Evolutionary conservation across 2,888 invertebrate genomes (phyloP).

Genomic region (Caenorhabditis parvicauda): DNA sequence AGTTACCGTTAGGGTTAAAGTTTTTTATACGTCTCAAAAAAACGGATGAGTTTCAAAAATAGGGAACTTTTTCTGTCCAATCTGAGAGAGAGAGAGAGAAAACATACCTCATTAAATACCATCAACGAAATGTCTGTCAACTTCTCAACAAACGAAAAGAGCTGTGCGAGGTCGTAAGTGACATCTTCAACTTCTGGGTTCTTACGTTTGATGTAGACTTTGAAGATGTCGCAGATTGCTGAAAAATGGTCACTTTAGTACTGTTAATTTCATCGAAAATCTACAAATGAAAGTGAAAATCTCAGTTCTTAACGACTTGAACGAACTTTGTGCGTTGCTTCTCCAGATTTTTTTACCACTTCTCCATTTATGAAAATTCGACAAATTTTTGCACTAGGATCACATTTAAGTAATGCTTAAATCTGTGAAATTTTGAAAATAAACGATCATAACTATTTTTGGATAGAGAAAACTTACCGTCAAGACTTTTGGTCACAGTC

Average conservation of each 20-base stretch:
- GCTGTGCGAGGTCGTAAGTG: slow-evolving; percentile 89
- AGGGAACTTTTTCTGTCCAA: neutral
- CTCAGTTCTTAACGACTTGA: no score
- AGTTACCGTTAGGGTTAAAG: no score
- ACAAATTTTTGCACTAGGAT: neutral
- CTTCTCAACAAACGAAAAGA: slow-evolving; percentile 96
- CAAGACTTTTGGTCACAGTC: slow-evolving; percentile 71
- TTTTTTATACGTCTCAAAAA: no score
- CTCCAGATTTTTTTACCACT: neutral
- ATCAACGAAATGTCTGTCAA: slow-evolving; percentile 90
- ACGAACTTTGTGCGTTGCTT: no score
- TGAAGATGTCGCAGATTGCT: slow-evolving; percentile 95
- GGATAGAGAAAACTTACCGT: slow-evolving; percentile 18
- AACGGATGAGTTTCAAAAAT: no score
- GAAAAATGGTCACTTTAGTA: no score
- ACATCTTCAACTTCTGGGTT: slow-evolving; percentile 67
- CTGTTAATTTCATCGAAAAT: no score
- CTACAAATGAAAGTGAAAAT: no score
- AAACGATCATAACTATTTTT: neutral
- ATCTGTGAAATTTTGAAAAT: no score
- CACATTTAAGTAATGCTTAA: no score
- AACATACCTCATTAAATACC: slow-evolving; percentile 67
- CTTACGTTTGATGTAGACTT: slow-evolving; percentile 83
- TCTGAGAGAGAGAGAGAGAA: neutral
- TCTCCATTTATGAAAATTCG: neutral